Evolutionary conservation across 2,797 vertebrate genomes (phyloP).

Genomic region (Malacoraja senta): DNA sequence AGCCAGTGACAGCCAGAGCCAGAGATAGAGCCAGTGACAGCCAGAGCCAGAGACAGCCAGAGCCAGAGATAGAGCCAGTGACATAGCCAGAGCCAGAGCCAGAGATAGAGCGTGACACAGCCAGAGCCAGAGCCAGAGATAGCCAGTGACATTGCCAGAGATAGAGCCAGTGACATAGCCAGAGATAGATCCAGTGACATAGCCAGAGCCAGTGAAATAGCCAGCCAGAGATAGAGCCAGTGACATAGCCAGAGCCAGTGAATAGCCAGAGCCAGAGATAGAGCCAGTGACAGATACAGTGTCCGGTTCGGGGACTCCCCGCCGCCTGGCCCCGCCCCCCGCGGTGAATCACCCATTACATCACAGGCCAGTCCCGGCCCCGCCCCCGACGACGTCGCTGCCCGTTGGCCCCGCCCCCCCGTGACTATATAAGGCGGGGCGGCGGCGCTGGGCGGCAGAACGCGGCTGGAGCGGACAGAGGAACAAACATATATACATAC

Average conservation of each 20-base stretch:
- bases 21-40: no score
- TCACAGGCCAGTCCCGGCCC: background rate
- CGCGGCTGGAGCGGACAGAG: no score
- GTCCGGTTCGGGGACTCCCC: background rate
- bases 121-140: background rate
- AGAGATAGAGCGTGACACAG: background rate
- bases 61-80: background rate
- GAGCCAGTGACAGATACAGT: no score
- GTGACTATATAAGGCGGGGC: background rate
- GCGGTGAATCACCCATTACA: background rate
- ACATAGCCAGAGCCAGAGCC: background rate
- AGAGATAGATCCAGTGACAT: background rate
- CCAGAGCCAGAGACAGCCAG: background rate
- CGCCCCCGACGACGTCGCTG: background rate
- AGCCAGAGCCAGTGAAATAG: no score
- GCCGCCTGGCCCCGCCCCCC: background rate
- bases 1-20: no score
- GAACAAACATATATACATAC: rapidly evolving
- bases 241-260: background rate
- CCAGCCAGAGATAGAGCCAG: background rate
- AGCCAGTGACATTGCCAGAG: background rate
- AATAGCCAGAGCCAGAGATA: background rate
- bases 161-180: background rate
- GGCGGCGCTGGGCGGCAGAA: background rate
- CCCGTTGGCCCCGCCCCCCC: background rate